Evolutionary conservation across 2,113 vertebrate genomes (phyloP).

Genomic region (Micronycteris hirsuta): DNA sequence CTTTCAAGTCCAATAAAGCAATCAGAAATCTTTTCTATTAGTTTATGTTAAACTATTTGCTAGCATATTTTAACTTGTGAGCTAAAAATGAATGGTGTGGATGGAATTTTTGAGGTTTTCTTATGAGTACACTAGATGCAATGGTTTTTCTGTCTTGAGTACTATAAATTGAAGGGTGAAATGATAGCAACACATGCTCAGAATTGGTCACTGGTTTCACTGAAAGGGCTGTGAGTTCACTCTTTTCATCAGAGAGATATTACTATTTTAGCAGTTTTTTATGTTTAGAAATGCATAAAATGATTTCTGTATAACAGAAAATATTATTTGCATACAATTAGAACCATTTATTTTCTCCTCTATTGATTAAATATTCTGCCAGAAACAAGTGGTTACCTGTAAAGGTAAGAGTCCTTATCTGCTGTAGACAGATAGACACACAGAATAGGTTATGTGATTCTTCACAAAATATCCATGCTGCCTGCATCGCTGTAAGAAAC

Average conservation of each 20-base stretch:
- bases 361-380: neutral
- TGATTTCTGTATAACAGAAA: neutral
- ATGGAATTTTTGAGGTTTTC: neutral
- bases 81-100: neutral
- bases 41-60: neutral
- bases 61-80: neutral
- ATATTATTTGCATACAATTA: neutral
- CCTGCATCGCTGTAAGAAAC: neutral
- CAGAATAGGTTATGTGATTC: rapidly evolving
- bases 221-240: neutral
- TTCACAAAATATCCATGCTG: neutral
- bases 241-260: neutral
- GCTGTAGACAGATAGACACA: rapidly evolving
- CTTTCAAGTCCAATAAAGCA: neutral
- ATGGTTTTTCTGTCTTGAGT: neutral
- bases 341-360: neutral
- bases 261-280: neutral
- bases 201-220: neutral
- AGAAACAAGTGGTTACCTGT: neutral
- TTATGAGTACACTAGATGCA: neutral
- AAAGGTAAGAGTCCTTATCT: neutral
- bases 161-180: neutral
- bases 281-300: neutral
- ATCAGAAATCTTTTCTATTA: neutral
- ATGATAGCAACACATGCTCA: neutral